These are phyloP conservation scores for Notamacropus eugenii DNA, from an alignment of 2,797 vertebrate genomes.

Conservation along the genomic window DNA sequence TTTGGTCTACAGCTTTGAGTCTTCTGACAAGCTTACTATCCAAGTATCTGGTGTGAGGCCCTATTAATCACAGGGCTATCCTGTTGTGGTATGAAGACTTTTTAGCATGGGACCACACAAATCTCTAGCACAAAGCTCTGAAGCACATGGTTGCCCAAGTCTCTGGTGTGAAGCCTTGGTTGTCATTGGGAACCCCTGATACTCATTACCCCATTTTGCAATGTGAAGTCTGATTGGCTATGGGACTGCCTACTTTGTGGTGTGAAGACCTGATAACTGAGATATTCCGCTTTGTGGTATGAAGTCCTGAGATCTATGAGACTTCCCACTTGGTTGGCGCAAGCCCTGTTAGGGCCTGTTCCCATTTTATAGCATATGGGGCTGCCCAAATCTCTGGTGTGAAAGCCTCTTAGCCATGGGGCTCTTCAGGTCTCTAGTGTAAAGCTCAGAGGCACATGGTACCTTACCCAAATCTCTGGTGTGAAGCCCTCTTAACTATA, in stretches of 20 bases:
- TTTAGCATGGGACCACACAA: background rate
- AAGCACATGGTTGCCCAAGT: background rate
- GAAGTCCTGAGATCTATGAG: background rate
- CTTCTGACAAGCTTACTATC: background rate
- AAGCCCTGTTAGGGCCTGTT: background rate
- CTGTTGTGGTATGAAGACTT: background rate
- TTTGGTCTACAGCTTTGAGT: background rate
- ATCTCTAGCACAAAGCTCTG: background rate
- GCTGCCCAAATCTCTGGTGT: background rate
- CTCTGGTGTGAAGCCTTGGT: background rate
- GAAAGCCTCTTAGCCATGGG: background rate
- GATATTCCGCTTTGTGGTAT: background rate
- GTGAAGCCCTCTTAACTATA: background rate
- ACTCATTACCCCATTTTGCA: background rate
- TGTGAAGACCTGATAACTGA: background rate
- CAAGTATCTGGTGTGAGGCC: background rate
- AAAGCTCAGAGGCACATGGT: background rate
- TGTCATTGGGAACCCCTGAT: background rate
- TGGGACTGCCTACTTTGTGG: background rate
- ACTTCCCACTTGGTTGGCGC: background rate
- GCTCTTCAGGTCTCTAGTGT: background rate
- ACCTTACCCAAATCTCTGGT: background rate
- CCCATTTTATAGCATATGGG: background rate
- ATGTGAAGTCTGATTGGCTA: background rate
- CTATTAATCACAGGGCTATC: background rate